phyloP scores from a whole-genome alignment of 2,888 invertebrate species.

The Papilio elwesi region DNA sequence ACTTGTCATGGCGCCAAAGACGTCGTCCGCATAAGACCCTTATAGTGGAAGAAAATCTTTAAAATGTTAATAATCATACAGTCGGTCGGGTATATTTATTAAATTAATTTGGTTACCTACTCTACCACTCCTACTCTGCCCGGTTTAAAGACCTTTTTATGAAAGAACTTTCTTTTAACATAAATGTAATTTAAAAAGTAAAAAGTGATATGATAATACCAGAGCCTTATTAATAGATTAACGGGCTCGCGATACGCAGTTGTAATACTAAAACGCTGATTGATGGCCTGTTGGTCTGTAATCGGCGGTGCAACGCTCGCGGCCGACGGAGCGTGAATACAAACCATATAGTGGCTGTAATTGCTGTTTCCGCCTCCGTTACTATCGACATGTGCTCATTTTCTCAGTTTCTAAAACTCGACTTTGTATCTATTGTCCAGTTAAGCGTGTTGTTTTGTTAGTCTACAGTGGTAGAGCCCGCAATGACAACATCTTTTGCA shows the following conservation, averaged over 20 bases:
- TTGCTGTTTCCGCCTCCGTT: conserved; percentile 58
- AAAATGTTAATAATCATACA: too few relatives aligned
- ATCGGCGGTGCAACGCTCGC: conserved; percentile 62
- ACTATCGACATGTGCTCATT: conserved; percentile 36
- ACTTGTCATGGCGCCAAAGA: too few relatives aligned
- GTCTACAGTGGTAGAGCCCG: too few relatives aligned
- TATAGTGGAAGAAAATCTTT: too few relatives aligned
- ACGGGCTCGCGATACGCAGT: conserved; percentile 33
- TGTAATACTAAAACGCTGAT: conserved; percentile 34
- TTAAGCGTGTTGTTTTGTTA: neutral
- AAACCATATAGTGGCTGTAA: conserved; percentile 54
- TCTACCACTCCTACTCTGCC: too few relatives aligned
- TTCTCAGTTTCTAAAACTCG: conserved; percentile 37
- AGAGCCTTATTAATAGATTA: conserved; percentile 26
- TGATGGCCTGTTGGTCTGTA: conserved; percentile 40
- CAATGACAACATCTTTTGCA: too few relatives aligned
- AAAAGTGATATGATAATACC: conserved; percentile 3
- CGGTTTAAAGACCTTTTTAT: too few relatives aligned
- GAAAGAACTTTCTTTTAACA: neutral
- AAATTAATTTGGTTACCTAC: too few relatives aligned
- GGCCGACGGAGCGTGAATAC: conserved; percentile 62
- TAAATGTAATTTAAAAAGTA: neutral
- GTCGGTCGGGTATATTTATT: too few relatives aligned
- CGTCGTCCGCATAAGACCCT: too few relatives aligned
- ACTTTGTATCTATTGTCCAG: conserved; percentile 16